Conservation (phyloP, 2,888 invertebrate species). For the Strigamia crassipes region DNA sequence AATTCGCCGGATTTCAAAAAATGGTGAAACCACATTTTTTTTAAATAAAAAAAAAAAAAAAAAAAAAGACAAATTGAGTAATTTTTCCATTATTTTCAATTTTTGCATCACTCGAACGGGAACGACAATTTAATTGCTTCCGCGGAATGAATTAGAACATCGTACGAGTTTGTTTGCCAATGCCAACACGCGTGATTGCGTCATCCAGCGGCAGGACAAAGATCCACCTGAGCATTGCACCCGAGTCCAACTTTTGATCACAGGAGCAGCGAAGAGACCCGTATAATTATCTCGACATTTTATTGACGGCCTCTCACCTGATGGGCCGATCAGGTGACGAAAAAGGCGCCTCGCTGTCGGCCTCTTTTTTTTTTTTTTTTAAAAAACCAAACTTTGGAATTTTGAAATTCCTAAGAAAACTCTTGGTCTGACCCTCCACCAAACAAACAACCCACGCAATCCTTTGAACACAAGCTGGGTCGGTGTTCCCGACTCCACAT, state of each 20-base stretch:
- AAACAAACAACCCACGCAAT: conserved; percentile 25
- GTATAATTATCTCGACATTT: conserved; percentile 4
- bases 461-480: not conserved
- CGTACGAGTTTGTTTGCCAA: not conserved
- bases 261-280: not conserved
- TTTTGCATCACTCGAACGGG: not conserved
- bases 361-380: not conserved
- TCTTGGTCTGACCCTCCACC: conserved; percentile 11
- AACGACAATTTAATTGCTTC: not conserved
- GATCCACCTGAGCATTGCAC: not conserved
- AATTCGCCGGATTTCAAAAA: not conserved
- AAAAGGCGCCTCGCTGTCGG: not conserved
- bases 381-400: not conserved
- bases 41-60: too few relatives aligned
- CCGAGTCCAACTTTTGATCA: not conserved
- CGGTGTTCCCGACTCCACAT: conserved; percentile 24
- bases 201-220: not conserved
- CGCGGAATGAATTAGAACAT: not conserved
- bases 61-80: too few relatives aligned
- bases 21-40: not conserved
- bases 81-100: not conserved
- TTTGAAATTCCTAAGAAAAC: not conserved
- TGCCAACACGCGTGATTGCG: not conserved
- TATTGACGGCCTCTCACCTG: conserved; percentile 3
- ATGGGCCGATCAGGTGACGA: conserved; percentile 5